Percentiles rank a stretch among this genome's conserved stretches.
Evolutionary conservation across 2,113 vertebrate species (phyloP).

Genomic region (Vimba vimba): DNA sequence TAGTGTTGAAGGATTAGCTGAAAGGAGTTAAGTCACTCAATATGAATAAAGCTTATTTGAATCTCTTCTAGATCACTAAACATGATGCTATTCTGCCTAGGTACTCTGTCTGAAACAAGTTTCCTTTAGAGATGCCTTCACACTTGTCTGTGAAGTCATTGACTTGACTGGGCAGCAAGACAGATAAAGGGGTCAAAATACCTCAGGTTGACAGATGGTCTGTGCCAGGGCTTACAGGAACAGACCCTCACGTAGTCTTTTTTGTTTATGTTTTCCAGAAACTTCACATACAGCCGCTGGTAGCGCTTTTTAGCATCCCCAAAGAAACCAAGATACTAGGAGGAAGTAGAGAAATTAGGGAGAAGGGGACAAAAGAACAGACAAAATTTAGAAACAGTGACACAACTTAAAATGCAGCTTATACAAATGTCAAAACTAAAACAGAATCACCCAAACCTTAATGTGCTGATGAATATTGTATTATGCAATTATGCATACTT

Average conservation of each 20-base stretch:
- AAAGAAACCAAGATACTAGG: constrained; percentile 89
- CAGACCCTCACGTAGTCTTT: constrained; percentile 92
- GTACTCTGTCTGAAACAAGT: not conserved
- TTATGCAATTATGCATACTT: not conserved
- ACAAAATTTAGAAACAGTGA: not conserved
- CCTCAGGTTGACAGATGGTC: constrained; percentile 83
- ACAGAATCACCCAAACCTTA: not conserved
- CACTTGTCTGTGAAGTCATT: not conserved
- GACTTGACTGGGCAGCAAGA: not conserved
- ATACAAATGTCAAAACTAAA: not conserved
- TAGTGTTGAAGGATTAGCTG: not conserved
- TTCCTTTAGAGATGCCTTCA: not conserved
- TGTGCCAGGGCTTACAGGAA: constrained; percentile 87
- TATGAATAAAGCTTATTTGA: not conserved
- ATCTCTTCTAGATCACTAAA: not conserved
- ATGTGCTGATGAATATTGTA: not conserved
- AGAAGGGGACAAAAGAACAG: not conserved
- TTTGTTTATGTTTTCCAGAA: constrained; percentile 92
- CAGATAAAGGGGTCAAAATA: constrained; percentile 52
- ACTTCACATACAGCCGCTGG: constrained; percentile 92
- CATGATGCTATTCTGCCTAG: not conserved
- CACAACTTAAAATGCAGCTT: not conserved
- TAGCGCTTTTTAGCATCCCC: constrained; percentile 91
- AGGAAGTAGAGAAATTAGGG: constrained; percentile 4
- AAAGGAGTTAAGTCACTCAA: not conserved